These are phyloP conservation scores for Plemyria rubiginata DNA, from an alignment of 2,888 invertebrate genomes.

Conservation along the genomic window DNA sequence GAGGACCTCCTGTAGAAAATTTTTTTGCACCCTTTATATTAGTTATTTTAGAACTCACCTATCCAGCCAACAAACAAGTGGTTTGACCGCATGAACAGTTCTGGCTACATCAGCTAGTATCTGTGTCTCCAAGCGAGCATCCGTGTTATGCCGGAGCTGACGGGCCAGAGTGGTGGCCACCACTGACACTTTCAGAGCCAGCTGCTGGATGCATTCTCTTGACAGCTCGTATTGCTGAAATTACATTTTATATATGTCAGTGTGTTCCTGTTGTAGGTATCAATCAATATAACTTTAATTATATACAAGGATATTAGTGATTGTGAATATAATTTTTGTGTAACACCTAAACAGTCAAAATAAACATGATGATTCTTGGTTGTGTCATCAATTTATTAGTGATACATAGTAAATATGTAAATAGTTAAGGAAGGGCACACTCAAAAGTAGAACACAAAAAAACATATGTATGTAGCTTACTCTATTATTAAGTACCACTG, in stretches of 20 bases:
- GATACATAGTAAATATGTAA: too few species aligned
- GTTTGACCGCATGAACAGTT: constrained; percentile 93
- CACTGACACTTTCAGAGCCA: constrained; percentile 93
- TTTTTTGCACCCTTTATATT: too few species aligned
- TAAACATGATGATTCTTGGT: too few species aligned
- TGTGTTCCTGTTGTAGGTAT: too few species aligned
- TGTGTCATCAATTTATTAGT: too few species aligned
- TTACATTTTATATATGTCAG: not conserved
- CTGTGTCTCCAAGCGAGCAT: constrained; percentile 89
- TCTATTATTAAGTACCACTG: not conserved
- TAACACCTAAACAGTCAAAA: too few species aligned
- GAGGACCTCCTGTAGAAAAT: too few species aligned
- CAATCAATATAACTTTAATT: too few species aligned
- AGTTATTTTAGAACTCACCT: constrained; percentile 67
- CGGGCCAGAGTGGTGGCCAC: constrained; percentile 90
- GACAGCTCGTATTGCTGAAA: constrained; percentile 94
- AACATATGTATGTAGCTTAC: not conserved
- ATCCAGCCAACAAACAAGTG: constrained; percentile 96
- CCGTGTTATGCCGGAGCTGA: constrained; percentile 88
- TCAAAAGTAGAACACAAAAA: not conserved
- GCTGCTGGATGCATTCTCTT: constrained; percentile 95
- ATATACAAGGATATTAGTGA: too few species aligned
- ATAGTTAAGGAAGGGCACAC: not conserved
- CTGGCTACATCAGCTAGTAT: constrained; percentile 94
- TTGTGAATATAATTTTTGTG: too few species aligned